These are phyloP conservation scores for Pediacus dermestoides DNA, from an alignment of 2,888 invertebrate genomes.

Conservation along the genomic window DNA sequence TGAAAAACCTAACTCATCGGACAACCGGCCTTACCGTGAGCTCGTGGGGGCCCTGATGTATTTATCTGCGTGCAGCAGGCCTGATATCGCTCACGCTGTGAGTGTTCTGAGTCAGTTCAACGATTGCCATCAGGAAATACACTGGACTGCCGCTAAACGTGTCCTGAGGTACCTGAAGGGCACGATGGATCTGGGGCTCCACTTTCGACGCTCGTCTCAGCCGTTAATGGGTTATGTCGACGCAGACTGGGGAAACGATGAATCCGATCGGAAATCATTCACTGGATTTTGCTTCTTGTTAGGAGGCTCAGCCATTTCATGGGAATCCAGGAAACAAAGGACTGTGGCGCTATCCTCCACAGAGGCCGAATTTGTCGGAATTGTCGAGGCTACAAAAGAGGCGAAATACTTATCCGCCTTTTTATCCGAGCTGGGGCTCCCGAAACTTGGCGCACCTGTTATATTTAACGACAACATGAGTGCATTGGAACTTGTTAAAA, in stretches of 20 bases:
- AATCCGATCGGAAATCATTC: constrained; percentile 20
- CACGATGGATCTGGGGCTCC: constrained; percentile 21
- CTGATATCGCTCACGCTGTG: constrained; percentile 18
- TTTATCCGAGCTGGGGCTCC: neutral
- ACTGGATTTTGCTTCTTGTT: constrained; percentile 21
- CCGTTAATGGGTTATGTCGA: constrained; percentile 33
- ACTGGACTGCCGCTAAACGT: constrained; percentile 34
- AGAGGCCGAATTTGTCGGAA: constrained; percentile 26
- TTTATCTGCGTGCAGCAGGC: constrained; percentile 13
- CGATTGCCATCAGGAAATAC: constrained; percentile 13
- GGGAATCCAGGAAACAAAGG: constrained; percentile 20
- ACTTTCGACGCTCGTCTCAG: constrained; percentile 13
- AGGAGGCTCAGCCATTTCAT: constrained; percentile 11
- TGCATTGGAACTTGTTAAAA: constrained; percentile 13
- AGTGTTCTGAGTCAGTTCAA: constrained; percentile 20
- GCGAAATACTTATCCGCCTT: constrained; percentile 17
- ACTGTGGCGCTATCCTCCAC: constrained; percentile 23
- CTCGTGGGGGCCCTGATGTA: constrained; percentile 17
- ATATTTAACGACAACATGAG: constrained; percentile 18
- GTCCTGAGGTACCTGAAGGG: constrained; percentile 31
- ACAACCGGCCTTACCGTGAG: neutral
- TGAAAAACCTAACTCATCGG: too few relatives aligned
- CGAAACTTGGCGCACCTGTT: too few relatives aligned
- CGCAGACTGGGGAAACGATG: constrained; percentile 25
- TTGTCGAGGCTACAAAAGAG: constrained; percentile 26